A percentile compares a stretch with the other conserved stretches of the same genome.
Conservation (phyloP, 1,140 invertebrate species). For the Papilio dardanus region DNA sequence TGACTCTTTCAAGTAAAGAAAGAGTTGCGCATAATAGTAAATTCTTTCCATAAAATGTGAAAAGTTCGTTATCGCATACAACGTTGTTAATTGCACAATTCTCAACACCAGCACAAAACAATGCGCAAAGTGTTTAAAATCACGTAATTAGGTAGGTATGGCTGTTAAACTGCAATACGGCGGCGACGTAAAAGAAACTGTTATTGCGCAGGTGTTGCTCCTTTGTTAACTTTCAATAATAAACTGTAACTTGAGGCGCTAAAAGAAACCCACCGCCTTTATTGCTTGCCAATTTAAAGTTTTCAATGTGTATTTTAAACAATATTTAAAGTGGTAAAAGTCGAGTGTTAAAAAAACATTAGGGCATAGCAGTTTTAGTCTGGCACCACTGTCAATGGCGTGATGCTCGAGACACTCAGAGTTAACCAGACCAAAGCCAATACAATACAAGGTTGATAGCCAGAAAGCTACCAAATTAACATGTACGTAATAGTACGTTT, state of each 20-base stretch:
- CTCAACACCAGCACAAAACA: slow-evolving; percentile 25
- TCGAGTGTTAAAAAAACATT: slow-evolving; percentile 7
- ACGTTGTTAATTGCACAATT: slow-evolving; percentile 6
- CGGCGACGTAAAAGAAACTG: slow-evolving; percentile 57
- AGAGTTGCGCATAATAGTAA: background rate
- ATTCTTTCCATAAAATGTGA: background rate
- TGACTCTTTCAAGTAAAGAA: background rate
- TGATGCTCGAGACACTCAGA: too few relatives aligned
- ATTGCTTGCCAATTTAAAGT: slow-evolving; percentile 60
- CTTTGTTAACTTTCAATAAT: slow-evolving; percentile 70
- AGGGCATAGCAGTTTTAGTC: too few relatives aligned
- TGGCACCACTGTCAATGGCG: too few relatives aligned
- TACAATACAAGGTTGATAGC: too few relatives aligned
- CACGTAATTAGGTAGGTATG: slow-evolving; percentile 38
- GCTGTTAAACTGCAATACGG: slow-evolving; percentile 46
- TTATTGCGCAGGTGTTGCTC: slow-evolving; percentile 59
- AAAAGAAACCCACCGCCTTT: slow-evolving; percentile 68
- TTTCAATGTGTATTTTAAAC: slow-evolving; percentile 44
- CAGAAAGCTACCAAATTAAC: too few relatives aligned
- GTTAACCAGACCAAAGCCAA: too few relatives aligned
- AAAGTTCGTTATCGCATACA: background rate
- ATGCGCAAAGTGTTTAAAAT: slow-evolving; percentile 39
- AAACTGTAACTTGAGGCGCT: slow-evolving; percentile 64
- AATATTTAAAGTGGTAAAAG: slow-evolving; percentile 21
- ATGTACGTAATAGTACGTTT: too few relatives aligned